These are phyloP conservation scores for Ecdyonurus torrentis DNA, from an alignment of 2,888 invertebrate species.

Conservation along the genomic window DNA sequence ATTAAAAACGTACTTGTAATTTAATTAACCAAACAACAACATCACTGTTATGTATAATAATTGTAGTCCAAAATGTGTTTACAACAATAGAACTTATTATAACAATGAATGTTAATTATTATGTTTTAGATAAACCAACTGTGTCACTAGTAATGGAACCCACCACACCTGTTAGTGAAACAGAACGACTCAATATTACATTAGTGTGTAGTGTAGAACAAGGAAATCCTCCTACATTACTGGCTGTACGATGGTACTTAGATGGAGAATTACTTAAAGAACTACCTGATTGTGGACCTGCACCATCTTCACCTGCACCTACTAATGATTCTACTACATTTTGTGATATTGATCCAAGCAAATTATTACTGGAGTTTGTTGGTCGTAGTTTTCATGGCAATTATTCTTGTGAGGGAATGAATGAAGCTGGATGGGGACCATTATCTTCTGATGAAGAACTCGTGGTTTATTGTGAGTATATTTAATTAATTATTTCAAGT, in stretches of 20 bases:
- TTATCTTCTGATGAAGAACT: slow-evolving; percentile 61
- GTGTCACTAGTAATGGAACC: slow-evolving; percentile 63
- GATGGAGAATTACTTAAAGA: slow-evolving; percentile 70
- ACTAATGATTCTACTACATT: slow-evolving; percentile 28
- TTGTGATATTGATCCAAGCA: slow-evolving; percentile 74
- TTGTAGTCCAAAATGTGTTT: too few species aligned
- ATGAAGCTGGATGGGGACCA: slow-evolving; percentile 76
- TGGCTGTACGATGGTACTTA: slow-evolving; percentile 72
- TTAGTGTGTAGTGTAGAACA: slow-evolving; percentile 60
- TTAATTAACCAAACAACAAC: too few species aligned
- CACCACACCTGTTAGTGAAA: slow-evolving; percentile 57
- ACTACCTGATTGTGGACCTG: slow-evolving; percentile 59
- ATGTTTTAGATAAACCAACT: slow-evolving; percentile 67
- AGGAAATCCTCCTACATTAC: slow-evolving; percentile 57
- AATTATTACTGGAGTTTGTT: slow-evolving; percentile 69
- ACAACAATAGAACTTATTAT: too few species aligned
- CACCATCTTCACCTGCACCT: slow-evolving; percentile 17
- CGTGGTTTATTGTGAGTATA: slow-evolving; percentile 57
- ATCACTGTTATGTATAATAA: too few species aligned
- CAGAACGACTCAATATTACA: slow-evolving; percentile 62
- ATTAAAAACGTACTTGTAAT: too few species aligned
- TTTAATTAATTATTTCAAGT: slow-evolving; percentile 5
- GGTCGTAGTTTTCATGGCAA: slow-evolving; percentile 81
- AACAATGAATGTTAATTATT: too few species aligned
- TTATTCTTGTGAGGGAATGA: slow-evolving; percentile 82